Base-by-base conservation (phyloP, 1,140 invertebrate genomes). In the Trachymyrmex cornetzi region DNA sequence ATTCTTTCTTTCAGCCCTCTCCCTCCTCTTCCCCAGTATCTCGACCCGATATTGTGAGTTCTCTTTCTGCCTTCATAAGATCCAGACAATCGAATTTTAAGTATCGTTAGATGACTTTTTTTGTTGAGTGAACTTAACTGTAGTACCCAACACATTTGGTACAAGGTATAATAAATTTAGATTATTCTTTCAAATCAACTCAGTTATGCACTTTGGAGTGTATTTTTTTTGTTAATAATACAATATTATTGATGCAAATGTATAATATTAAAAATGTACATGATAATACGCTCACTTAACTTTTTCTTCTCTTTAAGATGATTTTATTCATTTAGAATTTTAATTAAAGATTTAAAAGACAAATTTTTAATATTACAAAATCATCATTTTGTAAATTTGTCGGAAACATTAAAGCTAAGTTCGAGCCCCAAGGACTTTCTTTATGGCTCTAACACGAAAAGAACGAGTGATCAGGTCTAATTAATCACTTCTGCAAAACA, bases 401-500 rank as follows among this genome's bases (percentile, higher is more conserved):
- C 34, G n/a, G 44, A 16, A 59, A 27, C 1, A 14, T 48, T 9
- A n/a, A 67, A 34, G 30, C 53, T 67, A 67, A 53, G 11, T 66
- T 66, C 19, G 19, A 34, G 7, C 3, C 11, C 14, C n/a, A 14
- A 11, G 7, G 24, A 57, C 16, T 72, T 81, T 24, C 14, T 53
- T 19, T 57, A 24, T 16, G 34, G 50, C 6, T 38, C 12, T 34
- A 66, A 66, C 14, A 11, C 14, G 1, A 30, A 53, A 38, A n/a
- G 27, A 11, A 48, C 24, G 12, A 72, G 19, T 22, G n/a, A 57
- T 5, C 64, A 4, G 1, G 61, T 6, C n/a, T 75, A 84, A 84
- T 75, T 84, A 84, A 84, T 75, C 80, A 75, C 27, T 14, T 9
- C 24, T 50, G 55, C 55, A 61, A 82, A 84, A 84, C 24, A 48